Percentiles rank a stretch among this genome's conserved stretches.
phyloP scores from a whole-genome alignment of 2,113 vertebrate species.

The Sinocyclocheilus anshuiensis region DNA sequence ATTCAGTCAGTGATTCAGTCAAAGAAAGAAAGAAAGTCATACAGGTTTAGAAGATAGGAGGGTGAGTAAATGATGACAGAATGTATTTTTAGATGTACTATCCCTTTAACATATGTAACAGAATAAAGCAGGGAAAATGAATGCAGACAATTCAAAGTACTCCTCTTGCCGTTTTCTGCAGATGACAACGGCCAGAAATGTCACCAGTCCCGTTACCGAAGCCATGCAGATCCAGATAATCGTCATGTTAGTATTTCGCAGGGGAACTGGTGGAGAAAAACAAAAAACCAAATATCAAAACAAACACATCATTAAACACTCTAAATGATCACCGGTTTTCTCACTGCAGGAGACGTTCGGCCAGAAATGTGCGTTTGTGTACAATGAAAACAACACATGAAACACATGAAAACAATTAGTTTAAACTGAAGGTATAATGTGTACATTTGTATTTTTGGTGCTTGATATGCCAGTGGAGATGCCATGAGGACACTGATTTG shows the following conservation, averaged over 20 bases:
- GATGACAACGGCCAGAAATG: constrained; percentile 84
- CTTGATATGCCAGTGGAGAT: background rate
- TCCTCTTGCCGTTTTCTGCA: constrained; percentile 93
- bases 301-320: background rate
- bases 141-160: constrained; percentile 70
- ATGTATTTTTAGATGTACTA: background rate
- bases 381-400: background rate
- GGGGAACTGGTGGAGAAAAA: constrained; percentile 69
- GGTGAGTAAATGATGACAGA: background rate
- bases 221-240: constrained; percentile 93
- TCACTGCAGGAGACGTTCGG: background rate
- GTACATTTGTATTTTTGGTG: background rate
- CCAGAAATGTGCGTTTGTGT: background rate
- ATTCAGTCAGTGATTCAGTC: background rate
- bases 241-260: constrained; percentile 85
- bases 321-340: background rate
- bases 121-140: constrained; percentile 58
- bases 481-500: background rate
- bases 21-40: background rate
- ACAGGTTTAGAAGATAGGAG: background rate
- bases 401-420: background rate
- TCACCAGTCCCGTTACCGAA: constrained; percentile 80
- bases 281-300: background rate
- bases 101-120: background rate
- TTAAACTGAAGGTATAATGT: background rate